Evolutionary conservation across 2,797 vertebrate species (phyloP).

Genomic region (Neostethus bicornis): DNA sequence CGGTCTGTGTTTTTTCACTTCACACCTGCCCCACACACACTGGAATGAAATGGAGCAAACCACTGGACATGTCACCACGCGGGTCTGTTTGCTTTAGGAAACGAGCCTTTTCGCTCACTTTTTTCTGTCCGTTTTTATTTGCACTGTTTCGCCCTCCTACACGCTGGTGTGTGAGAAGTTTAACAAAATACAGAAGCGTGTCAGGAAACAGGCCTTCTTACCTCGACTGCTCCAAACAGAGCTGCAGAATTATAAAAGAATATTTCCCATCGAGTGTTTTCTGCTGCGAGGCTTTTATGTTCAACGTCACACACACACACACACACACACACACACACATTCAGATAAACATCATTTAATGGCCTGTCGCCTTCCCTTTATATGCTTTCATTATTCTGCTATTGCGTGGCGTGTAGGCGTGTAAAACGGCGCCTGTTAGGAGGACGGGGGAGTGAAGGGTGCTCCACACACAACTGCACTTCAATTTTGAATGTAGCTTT

Average conservation of each 20-base stretch:
- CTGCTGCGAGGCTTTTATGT: constrained; percentile 56
- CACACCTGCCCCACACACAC: constrained; percentile 74
- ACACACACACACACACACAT: constrained; percentile 35
- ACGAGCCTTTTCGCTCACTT: constrained; percentile 25
- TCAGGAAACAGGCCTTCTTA: constrained; percentile 7
- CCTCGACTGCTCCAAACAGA: constrained; percentile 25
- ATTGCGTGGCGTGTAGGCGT: constrained; percentile 70
- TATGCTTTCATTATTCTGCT: constrained; percentile 64
- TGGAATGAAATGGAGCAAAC: constrained; percentile 50
- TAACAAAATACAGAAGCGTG: background rate
- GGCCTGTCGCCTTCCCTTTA: constrained; percentile 67
- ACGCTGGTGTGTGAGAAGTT: constrained; percentile 17
- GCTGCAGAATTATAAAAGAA: constrained; percentile 58
- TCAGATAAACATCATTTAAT: constrained; percentile 74
- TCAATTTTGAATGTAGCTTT: constrained; percentile 64
- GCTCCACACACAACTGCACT: constrained; percentile 72
- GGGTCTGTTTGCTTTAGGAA: constrained; percentile 47
- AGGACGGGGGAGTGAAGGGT: constrained; percentile 71
- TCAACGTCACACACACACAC: constrained; percentile 51
- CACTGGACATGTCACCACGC: constrained; percentile 50
- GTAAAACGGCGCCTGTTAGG: constrained; percentile 62
- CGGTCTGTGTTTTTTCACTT: constrained; percentile 8
- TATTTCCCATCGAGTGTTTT: constrained; percentile 65
- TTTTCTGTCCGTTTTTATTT: background rate
- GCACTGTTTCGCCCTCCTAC: background rate